A percentile compares a stretch with the other conserved stretches of the same genome.
These are phyloP conservation scores for Paelopatides confundens DNA, from an alignment of 53 echinoderm and acorn worm genomes.

Conservation along the genomic window DNA sequence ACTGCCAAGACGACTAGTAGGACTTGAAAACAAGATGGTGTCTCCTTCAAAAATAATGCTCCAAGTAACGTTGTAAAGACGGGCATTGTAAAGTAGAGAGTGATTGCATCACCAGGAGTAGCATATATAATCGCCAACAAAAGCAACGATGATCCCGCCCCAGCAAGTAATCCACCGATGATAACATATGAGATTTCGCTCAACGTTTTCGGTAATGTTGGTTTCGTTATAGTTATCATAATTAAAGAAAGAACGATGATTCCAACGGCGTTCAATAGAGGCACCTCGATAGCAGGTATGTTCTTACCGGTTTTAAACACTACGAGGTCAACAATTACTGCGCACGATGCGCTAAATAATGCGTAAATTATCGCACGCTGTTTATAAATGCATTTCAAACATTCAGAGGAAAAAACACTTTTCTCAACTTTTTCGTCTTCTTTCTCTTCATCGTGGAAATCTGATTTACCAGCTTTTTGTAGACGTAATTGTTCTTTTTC, in stretches of 20 bases:
- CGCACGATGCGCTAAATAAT: neutral
- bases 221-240: neutral
- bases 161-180: neutral
- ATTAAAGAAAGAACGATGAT: neutral
- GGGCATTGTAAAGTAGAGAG: slow-evolving; percentile 1
- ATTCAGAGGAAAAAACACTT: neutral
- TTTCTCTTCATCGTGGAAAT: neutral
- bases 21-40: neutral
- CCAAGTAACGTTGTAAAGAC: neutral
- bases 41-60: neutral
- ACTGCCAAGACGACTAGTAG: neutral
- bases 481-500: no score
- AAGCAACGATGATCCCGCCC: neutral
- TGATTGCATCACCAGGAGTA: neutral
- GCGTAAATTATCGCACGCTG: neutral
- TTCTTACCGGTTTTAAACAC: neutral
- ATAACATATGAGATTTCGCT: neutral
- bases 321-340: neutral
- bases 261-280: neutral
- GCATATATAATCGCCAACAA: neutral
- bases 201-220: neutral
- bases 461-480: no score
- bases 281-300: neutral
- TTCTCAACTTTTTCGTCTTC: neutral
- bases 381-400: neutral